phyloP scores from a whole-genome alignment of 2,888 invertebrate genomes.

The Hydrotaea diabolus region DNA sequence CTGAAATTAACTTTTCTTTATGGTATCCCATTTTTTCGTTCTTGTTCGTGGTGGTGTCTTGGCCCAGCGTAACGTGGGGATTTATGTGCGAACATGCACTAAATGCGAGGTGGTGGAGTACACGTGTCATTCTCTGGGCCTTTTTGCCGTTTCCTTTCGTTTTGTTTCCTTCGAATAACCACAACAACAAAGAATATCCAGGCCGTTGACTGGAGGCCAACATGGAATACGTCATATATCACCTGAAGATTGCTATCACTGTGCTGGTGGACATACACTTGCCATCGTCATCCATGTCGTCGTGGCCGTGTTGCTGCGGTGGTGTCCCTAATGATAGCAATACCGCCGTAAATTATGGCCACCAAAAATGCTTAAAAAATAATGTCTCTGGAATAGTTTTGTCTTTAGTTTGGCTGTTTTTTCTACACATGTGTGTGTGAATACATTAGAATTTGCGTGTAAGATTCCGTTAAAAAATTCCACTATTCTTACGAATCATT shows the following conservation, averaged over 20 bases:
- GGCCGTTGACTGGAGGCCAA: conserved; percentile 9
- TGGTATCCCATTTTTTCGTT: conserved; percentile 37
- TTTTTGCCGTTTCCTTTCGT: not conserved
- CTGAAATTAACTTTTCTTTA: conserved; percentile 61
- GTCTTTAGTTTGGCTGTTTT: conserved; percentile 6
- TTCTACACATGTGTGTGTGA: not conserved
- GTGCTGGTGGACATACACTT: conserved; percentile 61
- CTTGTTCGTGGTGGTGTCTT: not conserved
- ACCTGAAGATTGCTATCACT: conserved; percentile 69
- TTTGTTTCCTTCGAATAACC: conserved; percentile 16
- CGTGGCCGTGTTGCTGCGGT: not conserved
- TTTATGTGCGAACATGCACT: conserved; percentile 67
- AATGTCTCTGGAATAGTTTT: conserved; percentile 26
- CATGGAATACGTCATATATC: conserved; percentile 57
- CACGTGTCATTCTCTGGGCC: conserved; percentile 59
- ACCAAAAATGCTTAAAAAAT: conserved; percentile 45
- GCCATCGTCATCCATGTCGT: conserved; percentile 62
- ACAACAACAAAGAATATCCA: conserved; percentile 50
- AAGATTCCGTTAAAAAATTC: conserved; percentile 16
- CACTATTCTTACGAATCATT: conserved; percentile 51
- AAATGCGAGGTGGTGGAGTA: conserved; percentile 38
- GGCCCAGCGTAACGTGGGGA: conserved; percentile 43
- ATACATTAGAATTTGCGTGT: conserved; percentile 32
- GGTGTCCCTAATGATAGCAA: conserved; percentile 68
- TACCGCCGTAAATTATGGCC: conserved; percentile 69